Evolutionary conservation across 2,888 invertebrate species (phyloP), one percentile per base, ranked within the genome.

Genomic region (Xylocampa areola): DNA sequence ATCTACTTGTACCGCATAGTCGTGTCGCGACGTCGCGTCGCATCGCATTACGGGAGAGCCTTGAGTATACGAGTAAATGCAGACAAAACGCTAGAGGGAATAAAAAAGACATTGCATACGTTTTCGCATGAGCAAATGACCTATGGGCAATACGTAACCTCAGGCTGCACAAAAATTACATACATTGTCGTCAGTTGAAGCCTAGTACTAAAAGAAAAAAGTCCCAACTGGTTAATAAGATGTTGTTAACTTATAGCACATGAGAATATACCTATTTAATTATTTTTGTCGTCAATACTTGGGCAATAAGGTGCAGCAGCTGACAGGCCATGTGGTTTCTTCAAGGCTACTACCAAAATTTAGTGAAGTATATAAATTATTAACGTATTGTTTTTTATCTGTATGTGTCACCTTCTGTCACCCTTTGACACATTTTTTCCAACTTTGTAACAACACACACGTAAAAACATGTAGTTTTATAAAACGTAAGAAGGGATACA

Each of bases 1-100:
- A n/a, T n/a, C n/a, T n/a, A n/a, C n/a, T n/a, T n/a, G n/a, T n/a
- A n/a, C n/a, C n/a, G n/a, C n/a, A n/a, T n/a, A n/a, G n/a, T n/a
- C n/a, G n/a, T n/a, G n/a, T n/a, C n/a, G n/a, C n/a, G n/a, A n/a
- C n/a, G n/a, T n/a, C n/a, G n/a, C n/a, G n/a, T n/a, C n/a, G n/a
- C n/a, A n/a, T n/a, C n/a, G n/a, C n/a, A n/a, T n/a, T n/a, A n/a
- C n/a, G n/a, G n/a, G n/a, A n/a, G n/a, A n/a, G n/a, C n/a, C n/a
- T n/a, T n/a, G n/a, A 25, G 8, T 25, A 8, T 10, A 8, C 25
- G 8, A n/a, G n/a, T n/a, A n/a, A 16, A 10, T 7, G 4, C 43
- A 44, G 43, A n/a, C 33, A 25, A 49, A 66, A 27, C 66, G 62
- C 62, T 62, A 58, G 48, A 21, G 58, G 66, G 43, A 17, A 39